phyloP scores from a whole-genome alignment of 2,888 invertebrate genomes.

The Eristalis intricaria region DNA sequence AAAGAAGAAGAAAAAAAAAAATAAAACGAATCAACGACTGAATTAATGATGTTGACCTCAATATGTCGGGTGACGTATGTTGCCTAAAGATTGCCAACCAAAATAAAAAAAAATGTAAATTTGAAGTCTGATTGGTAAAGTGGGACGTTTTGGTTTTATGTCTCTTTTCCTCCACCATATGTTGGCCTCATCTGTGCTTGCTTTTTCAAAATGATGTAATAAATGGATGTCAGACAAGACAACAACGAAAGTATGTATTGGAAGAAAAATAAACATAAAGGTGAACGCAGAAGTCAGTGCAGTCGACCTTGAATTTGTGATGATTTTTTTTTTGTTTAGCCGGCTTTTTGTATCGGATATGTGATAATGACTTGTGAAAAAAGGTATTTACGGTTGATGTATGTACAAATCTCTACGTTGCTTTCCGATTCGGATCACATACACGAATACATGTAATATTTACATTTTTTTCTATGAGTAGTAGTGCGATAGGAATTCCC shows the following conservation, averaged over 20 bases:
- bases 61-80: slow-evolving; percentile 59
- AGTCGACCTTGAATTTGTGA: slow-evolving; percentile 78
- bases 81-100: slow-evolving; percentile 55
- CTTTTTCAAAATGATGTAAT: slow-evolving; percentile 63
- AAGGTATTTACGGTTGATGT: slow-evolving; percentile 36
- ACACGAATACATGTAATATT: slow-evolving; percentile 4
- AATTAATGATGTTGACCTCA: slow-evolving; percentile 71
- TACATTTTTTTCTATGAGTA: slow-evolving; percentile 10
- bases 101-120: slow-evolving; percentile 52
- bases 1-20: not conserved
- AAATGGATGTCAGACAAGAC: slow-evolving; percentile 52
- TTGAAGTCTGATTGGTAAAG: slow-evolving; percentile 54
- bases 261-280: slow-evolving; percentile 61
- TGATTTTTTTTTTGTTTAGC: slow-evolving; percentile 64
- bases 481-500: slow-evolving; percentile 8
- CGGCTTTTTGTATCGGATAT: slow-evolving; percentile 66
- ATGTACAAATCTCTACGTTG: slow-evolving; percentile 17
- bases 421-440: slow-evolving; percentile 16
- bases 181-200: slow-evolving; percentile 20
- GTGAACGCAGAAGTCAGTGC: slow-evolving; percentile 35
- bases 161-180: slow-evolving; percentile 41
- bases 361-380: slow-evolving; percentile 55
- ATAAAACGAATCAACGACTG: slow-evolving; percentile 27
- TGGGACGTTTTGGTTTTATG: slow-evolving; percentile 25
- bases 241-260: slow-evolving; percentile 11